A percentile compares a stretch with the other conserved stretches of the same genome.
These are phyloP conservation scores for Pterostichus madidus DNA, from an alignment of 2,888 invertebrate species.

Conservation along the genomic window DNA sequence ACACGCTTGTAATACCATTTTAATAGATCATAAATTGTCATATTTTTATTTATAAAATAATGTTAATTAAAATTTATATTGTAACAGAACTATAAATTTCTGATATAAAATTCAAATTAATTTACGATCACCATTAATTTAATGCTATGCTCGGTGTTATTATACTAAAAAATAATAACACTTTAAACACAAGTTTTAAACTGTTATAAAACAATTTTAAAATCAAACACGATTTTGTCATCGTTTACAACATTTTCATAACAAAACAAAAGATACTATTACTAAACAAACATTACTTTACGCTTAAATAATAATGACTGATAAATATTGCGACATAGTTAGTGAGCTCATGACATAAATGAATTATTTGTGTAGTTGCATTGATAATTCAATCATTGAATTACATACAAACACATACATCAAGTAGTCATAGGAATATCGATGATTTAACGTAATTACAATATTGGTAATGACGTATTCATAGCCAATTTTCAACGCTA, in stretches of 20 bases:
- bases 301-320: slow-evolving; percentile 26
- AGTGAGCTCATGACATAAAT: not conserved
- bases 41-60: slow-evolving; percentile 3
- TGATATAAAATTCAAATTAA: not conserved
- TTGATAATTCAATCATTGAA: slow-evolving; percentile 1
- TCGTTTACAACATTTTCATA: not conserved
- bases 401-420: not conserved
- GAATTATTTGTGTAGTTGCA: not conserved
- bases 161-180: slow-evolving; percentile 4
- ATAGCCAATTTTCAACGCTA: slow-evolving; percentile 17
- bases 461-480: not conserved
- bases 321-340: slow-evolving; percentile 1
- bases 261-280: slow-evolving; percentile 1
- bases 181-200: slow-evolving; percentile 2
- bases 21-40: not conserved
- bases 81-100: too few species aligned
- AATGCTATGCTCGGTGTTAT: not conserved
- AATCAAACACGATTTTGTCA: not conserved
- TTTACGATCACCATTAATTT: not conserved
- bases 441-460: slow-evolving; percentile 34
- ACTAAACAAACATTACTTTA: slow-evolving; percentile 33
- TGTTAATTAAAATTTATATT: not conserved
- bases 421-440: not conserved
- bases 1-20: not conserved
- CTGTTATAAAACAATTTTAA: not conserved